Evolutionary conservation across 2,888 invertebrate species (phyloP).

Genomic region (Tridacna crocea): DNA sequence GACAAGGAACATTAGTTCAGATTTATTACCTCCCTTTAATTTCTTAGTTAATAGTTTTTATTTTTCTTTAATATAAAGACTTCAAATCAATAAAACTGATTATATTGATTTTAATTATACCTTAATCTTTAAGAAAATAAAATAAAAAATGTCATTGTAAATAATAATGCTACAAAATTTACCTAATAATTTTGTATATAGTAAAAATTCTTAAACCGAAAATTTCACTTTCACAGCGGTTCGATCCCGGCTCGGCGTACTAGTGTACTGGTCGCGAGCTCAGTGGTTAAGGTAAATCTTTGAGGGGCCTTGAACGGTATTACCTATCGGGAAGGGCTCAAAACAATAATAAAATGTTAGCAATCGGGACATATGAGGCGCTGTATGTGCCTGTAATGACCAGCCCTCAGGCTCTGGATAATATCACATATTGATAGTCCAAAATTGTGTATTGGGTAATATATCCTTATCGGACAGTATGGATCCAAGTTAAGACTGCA

Average conservation of each 20-base stretch:
- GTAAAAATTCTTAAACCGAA: neutral
- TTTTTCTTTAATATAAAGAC: neutral
- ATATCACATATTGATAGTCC: too few species aligned
- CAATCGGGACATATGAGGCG: too few species aligned
- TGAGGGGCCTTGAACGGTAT: neutral
- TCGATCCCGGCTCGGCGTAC: slow-evolving; percentile 14
- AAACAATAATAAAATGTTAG: neutral
- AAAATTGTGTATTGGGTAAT: too few species aligned
- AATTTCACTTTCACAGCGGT: neutral
- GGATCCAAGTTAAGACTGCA: too few species aligned
- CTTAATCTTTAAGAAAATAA: neutral
- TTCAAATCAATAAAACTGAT: neutral
- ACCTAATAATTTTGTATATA: too few species aligned
- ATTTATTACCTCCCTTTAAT: slow-evolving; percentile 5
- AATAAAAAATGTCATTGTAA: neutral
- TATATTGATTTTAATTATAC: neutral
- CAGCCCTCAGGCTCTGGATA: too few species aligned
- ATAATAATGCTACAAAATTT: too few species aligned
- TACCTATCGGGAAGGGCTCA: neutral
- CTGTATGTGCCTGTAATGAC: too few species aligned
- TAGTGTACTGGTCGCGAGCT: slow-evolving; percentile 3
- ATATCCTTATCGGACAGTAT: too few species aligned
- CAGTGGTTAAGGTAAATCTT: slow-evolving; percentile 13
- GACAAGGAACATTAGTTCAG: neutral
- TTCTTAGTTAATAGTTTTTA: neutral